Percentiles rank a stretch among this genome's conserved stretches.
Conservation (phyloP, 2,888 invertebrate species). For the Oeneis ivallda region DNA sequence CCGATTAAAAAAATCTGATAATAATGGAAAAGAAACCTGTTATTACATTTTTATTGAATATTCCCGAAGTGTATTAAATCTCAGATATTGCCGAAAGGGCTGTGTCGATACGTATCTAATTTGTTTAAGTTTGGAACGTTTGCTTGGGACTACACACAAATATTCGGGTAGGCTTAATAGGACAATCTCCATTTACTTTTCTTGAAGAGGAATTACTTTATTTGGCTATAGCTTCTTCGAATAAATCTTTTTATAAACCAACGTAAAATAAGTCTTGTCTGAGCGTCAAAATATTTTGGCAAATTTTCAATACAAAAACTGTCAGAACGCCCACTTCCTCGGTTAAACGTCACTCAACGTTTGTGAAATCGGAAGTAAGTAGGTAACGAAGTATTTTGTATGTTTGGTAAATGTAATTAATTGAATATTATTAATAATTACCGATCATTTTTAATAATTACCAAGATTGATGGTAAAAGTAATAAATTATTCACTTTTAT, state of each 20-base stretch:
- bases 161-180: background rate
- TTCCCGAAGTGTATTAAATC: conserved; percentile 4
- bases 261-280: too few relatives aligned
- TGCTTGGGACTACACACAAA: background rate
- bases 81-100: conserved; percentile 4
- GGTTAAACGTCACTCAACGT: too few relatives aligned
- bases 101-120: conserved; percentile 8
- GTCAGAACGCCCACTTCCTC: too few relatives aligned
- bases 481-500: too few relatives aligned
- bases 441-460: too few relatives aligned
- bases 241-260: background rate
- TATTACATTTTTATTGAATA: conserved; percentile 5
- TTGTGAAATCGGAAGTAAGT: too few relatives aligned
- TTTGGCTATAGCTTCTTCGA: background rate
- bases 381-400: too few relatives aligned
- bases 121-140: background rate
- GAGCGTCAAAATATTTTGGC: too few relatives aligned
- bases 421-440: too few relatives aligned
- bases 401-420: too few relatives aligned
- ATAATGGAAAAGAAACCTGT: conserved; percentile 7
- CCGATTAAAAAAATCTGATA: background rate
- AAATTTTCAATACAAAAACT: too few relatives aligned
- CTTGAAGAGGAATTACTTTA: background rate
- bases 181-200: background rate
- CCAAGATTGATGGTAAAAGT: too few relatives aligned